These are phyloP conservation scores for Paramacrobiotus metropolitanus DNA, from an alignment of 1,140 invertebrate genomes.

Conservation along the genomic window DNA sequence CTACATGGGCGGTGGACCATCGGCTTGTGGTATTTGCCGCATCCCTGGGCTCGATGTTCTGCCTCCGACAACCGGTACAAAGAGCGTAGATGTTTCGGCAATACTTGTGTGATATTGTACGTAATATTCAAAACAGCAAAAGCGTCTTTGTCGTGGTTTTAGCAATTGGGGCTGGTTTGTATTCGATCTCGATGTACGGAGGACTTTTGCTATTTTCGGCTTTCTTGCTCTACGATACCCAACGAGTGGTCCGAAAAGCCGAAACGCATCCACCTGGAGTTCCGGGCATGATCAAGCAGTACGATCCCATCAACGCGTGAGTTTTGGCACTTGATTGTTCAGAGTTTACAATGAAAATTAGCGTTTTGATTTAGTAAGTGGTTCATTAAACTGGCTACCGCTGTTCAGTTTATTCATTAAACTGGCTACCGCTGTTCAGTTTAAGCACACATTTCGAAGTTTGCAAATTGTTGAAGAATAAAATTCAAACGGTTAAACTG, in stretches of 20 bases:
- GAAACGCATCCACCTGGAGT: slow-evolving; percentile 41
- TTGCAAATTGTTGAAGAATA: too few species aligned
- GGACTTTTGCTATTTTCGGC: slow-evolving; percentile 71
- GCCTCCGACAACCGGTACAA: slow-evolving; percentile 49
- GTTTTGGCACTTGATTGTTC: slow-evolving; percentile 8
- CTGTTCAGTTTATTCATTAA: not conserved
- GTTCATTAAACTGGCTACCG: not conserved
- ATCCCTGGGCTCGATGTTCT: slow-evolving; percentile 67
- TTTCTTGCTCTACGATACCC: slow-evolving; percentile 85
- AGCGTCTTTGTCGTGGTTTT: too few species aligned
- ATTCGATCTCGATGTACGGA: slow-evolving; percentile 77
- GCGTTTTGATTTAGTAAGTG: not conserved
- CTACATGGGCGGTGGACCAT: slow-evolving; percentile 71
- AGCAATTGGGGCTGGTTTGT: slow-evolving; percentile 60
- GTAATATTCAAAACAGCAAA: too few species aligned
- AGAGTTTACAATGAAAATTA: not conserved
- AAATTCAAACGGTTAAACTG: too few species aligned
- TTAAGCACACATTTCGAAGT: too few species aligned
- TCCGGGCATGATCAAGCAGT: slow-evolving; percentile 36
- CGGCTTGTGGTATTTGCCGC: slow-evolving; percentile 83
- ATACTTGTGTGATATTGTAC: too few species aligned
- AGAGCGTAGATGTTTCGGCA: too few species aligned
- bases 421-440: slow-evolving; percentile 1
- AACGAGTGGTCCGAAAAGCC: slow-evolving; percentile 58
- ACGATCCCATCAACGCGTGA: slow-evolving; percentile 86